Percentiles rank a stretch among this genome's conserved stretches.
These are phyloP conservation scores for Hestina assimilis DNA, from an alignment of 1,140 invertebrate species.

Conservation along the genomic window DNA sequence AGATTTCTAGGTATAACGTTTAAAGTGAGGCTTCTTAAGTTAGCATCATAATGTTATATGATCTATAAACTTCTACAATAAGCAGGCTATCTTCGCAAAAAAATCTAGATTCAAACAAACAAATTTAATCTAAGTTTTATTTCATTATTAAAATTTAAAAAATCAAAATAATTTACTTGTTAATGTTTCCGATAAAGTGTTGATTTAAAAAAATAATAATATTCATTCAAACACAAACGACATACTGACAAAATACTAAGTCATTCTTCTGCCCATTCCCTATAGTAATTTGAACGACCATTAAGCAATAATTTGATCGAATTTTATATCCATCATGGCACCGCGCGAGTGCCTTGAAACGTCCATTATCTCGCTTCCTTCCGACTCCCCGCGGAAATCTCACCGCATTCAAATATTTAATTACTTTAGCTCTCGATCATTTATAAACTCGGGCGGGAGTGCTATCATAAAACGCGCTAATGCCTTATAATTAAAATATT, in stretches of 20 bases:
- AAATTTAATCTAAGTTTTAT: too few species aligned
- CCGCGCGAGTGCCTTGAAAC: slow-evolving; percentile 47
- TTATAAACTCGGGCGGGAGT: slow-evolving; percentile 73
- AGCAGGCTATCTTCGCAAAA: too few species aligned
- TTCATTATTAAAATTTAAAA: too few species aligned
- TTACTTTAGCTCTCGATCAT: slow-evolving; percentile 75
- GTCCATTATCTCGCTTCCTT: slow-evolving; percentile 65
- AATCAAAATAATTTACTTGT: too few species aligned
- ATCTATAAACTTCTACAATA: too few species aligned
- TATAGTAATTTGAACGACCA: slow-evolving; percentile 63
- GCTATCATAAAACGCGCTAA: slow-evolving; percentile 78
- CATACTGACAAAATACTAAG: slow-evolving; percentile 19
- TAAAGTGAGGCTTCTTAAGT: too few species aligned
- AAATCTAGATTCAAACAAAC: too few species aligned
- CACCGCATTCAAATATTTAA: slow-evolving; percentile 78
- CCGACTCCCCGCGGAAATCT: slow-evolving; percentile 72
- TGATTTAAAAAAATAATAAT: background rate
- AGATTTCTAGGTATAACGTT: too few species aligned
- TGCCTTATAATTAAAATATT: slow-evolving; percentile 80
- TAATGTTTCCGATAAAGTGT: too few species aligned
- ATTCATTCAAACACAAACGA: slow-evolving; percentile 4
- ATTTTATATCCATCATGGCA: slow-evolving; percentile 75
- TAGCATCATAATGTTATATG: too few species aligned
- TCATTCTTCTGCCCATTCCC: slow-evolving; percentile 32
- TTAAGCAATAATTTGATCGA: slow-evolving; percentile 75